These are phyloP conservation scores for Otis tarda DNA, from an alignment of 2,113 vertebrate species.

Conservation along the genomic window DNA sequence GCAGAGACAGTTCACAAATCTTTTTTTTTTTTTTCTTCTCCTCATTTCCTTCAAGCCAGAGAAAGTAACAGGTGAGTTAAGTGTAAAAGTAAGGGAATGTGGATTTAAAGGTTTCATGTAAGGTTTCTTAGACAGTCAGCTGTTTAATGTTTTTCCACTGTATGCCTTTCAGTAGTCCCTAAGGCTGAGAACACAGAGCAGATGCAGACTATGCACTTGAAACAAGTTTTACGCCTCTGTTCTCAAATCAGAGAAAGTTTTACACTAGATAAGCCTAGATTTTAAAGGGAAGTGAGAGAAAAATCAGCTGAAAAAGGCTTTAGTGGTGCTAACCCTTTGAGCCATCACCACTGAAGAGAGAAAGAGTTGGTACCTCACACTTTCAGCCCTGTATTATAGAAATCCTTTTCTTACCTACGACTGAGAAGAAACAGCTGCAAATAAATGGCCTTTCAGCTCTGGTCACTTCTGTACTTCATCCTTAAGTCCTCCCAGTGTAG, in stretches of 20 bases:
- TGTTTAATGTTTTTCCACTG: neutral
- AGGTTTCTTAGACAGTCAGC: neutral
- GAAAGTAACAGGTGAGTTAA: neutral
- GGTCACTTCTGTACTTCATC: neutral
- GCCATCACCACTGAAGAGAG: neutral
- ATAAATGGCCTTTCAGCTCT: neutral
- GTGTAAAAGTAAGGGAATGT: rapidly evolving
- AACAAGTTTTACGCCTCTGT: conserved; percentile 5
- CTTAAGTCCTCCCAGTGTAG: neutral
- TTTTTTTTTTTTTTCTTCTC: neutral
- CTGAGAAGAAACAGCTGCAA: conserved; percentile 13
- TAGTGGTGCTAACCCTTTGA: neutral
- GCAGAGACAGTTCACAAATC: neutral
- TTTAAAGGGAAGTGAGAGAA: conserved; percentile 1
- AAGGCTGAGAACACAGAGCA: neutral
- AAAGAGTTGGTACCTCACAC: neutral
- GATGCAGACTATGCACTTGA: neutral
- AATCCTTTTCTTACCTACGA: conserved; percentile 9
- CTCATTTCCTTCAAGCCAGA: neutral
- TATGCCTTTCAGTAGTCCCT: neutral
- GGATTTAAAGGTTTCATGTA: neutral
- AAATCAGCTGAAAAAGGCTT: neutral
- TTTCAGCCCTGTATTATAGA: neutral
- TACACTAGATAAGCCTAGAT: neutral
- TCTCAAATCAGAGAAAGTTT: conserved; percentile 12